Percentiles rank a stretch among this genome's conserved stretches.
These are phyloP conservation scores for Pelobates cultripes DNA, from an alignment of 2,797 vertebrate species.

Conservation along the genomic window DNA sequence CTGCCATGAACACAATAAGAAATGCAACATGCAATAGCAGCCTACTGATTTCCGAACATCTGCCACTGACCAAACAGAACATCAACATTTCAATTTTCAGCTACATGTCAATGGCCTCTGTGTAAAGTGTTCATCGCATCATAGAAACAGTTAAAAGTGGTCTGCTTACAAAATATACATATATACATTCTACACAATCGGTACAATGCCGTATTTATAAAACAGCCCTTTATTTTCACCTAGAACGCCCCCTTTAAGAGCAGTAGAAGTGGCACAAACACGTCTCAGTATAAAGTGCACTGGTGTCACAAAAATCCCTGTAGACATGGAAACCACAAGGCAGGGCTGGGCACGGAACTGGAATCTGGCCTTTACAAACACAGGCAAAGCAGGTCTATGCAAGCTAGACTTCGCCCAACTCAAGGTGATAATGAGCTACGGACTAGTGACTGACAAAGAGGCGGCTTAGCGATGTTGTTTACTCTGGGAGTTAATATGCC, in stretches of 20 bases:
- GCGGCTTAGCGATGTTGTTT: slow-evolving; percentile 27
- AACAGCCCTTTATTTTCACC: neutral
- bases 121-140: no score
- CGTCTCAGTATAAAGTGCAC: no score
- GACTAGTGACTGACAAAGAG: slow-evolving; percentile 35
- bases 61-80: neutral
- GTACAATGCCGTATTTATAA: no score
- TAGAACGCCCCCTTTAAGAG: neutral
- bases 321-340: slow-evolving; percentile 1
- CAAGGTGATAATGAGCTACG: slow-evolving; percentile 23
- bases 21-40: neutral
- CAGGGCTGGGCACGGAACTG: slow-evolving; percentile 27
- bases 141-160: no score
- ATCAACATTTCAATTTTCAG: neutral
- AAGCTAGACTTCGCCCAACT: slow-evolving; percentile 36
- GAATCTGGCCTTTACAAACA: slow-evolving; percentile 46
- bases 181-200: no score
- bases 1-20: neutral
- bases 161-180: no score
- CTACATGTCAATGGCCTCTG: neutral
- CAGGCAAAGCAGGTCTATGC: slow-evolving; percentile 23
- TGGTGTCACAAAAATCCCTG: neutral
- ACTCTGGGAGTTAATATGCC: slow-evolving; percentile 31
- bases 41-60: neutral
- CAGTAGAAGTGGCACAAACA: no score